Percentiles rank a stretch among this genome's conserved stretches.
These are phyloP conservation scores for Micronycteris hirsuta DNA, from an alignment of 2,113 vertebrate species.

Conservation along the genomic window DNA sequence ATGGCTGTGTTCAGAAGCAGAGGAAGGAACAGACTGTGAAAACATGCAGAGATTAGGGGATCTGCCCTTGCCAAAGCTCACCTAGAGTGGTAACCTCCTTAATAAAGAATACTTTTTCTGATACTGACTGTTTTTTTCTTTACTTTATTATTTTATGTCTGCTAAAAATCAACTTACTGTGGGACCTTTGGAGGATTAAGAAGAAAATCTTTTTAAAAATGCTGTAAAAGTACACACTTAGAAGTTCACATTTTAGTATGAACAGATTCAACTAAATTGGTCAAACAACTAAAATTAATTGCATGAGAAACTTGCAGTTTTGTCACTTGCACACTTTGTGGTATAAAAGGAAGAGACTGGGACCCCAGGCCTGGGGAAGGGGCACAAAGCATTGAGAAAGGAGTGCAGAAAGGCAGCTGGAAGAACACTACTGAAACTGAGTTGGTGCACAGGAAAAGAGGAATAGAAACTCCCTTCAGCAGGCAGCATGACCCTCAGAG, in stretches of 20 bases:
- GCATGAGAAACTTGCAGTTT: not conserved
- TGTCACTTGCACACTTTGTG: not conserved
- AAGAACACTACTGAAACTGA: not conserved
- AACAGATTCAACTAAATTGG: not conserved
- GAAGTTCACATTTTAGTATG: not conserved
- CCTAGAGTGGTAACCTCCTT: not conserved
- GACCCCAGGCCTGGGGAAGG: not conserved
- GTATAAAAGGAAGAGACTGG: not conserved
- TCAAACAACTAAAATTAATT: not conserved
- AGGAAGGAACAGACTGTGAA: not conserved
- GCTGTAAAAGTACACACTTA: not conserved
- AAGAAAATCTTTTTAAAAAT: not conserved
- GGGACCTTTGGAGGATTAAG: not conserved
- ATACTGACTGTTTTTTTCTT: not conserved
- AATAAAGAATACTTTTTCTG: not conserved
- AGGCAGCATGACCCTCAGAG: rapidly evolving
- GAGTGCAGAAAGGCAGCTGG: not conserved
- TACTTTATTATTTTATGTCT: not conserved
- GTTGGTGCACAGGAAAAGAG: rapidly evolving
- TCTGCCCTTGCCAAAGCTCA: not conserved
- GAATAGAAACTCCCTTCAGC: not conserved
- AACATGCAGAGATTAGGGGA: not conserved
- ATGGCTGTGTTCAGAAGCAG: not conserved
- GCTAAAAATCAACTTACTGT: not conserved
- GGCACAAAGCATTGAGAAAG: not conserved